Conservation (phyloP, 2,113 vertebrate species). For the Hiodon alosoides region DNA sequence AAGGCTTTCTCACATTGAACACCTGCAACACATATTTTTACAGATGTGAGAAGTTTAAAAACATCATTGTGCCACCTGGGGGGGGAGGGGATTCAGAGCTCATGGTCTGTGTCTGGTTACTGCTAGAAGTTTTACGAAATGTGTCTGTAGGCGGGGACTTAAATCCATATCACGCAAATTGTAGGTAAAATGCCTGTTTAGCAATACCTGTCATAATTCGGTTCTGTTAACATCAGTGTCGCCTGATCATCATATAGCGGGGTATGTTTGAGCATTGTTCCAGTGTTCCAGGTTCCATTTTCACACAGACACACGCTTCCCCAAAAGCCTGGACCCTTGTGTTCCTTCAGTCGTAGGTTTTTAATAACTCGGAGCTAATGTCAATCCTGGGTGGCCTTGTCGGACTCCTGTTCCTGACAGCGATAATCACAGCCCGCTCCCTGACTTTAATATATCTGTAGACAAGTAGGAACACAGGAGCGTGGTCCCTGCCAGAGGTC, state of each 20-base stretch:
- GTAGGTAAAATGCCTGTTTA: background rate
- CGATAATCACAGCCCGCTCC: constrained; percentile 18
- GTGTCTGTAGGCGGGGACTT: too few species aligned
- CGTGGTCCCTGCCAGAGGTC: constrained; percentile 20
- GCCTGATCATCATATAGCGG: background rate
- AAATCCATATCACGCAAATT: too few species aligned
- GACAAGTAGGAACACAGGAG: constrained; percentile 6
- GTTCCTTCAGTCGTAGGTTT: constrained; percentile 16
- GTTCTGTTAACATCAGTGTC: too few species aligned
- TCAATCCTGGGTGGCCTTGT: constrained; percentile 21
- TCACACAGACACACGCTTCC: background rate
- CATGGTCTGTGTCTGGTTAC: too few species aligned
- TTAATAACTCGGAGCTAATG: constrained; percentile 30
- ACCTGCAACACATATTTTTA: too few species aligned
- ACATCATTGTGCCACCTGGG: too few species aligned
- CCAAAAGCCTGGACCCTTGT: background rate
- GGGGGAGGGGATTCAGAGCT: too few species aligned
- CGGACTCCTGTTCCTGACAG: constrained; percentile 16
- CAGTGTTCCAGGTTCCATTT: background rate
- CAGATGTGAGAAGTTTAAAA: too few species aligned
- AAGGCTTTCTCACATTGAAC: too few species aligned
- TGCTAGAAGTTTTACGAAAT: too few species aligned
- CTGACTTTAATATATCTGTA: constrained; percentile 29
- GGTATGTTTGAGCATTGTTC: background rate
- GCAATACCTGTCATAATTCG: background rate